A percentile compares a stretch with the other conserved stretches of the same genome.
These are phyloP conservation scores for Drosophila heteroneura DNA, from an alignment of 2,888 invertebrate genomes.

Conservation along the genomic window DNA sequence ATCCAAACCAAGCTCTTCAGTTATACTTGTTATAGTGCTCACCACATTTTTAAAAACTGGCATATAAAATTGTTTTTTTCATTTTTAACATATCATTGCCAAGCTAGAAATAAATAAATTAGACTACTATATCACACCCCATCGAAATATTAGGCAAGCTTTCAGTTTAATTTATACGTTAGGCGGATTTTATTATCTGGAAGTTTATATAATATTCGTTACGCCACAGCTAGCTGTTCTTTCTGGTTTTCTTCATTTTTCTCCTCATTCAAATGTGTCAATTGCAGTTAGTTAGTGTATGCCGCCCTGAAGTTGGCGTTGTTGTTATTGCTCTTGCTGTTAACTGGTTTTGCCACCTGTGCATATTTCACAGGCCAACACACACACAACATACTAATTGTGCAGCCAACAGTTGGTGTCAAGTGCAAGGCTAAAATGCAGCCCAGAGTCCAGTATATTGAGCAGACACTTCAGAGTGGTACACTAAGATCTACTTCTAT, in stretches of 20 bases:
- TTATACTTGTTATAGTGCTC: background rate
- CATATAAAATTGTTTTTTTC: background rate
- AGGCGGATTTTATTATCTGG: background rate
- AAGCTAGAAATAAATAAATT: background rate
- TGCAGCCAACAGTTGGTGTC: slow-evolving; percentile 46
- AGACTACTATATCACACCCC: background rate
- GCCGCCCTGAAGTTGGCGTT: slow-evolving; percentile 9
- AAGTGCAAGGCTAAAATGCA: slow-evolving; percentile 67
- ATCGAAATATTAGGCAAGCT: background rate
- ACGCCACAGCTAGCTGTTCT: background rate
- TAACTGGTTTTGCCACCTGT: slow-evolving; percentile 51
- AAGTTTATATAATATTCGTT: background rate
- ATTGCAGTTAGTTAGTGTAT: slow-evolving; percentile 38
- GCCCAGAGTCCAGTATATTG: slow-evolving; percentile 31
- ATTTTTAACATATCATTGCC: background rate
- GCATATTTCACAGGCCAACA: slow-evolving; percentile 53
- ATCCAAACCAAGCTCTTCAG: too few species aligned
- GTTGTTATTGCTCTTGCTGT: background rate
- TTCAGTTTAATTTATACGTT: background rate
- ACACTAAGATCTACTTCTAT: background rate
- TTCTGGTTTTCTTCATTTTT: slow-evolving; percentile 3
- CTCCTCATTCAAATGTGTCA: slow-evolving; percentile 41
- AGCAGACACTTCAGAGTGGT: slow-evolving; percentile 36
- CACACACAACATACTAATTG: slow-evolving; percentile 54
- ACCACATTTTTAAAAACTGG: too few species aligned